Evolutionary conservation across 2,113 vertebrate species (phyloP).

Genomic region (Petrocephalus zakoni): DNA sequence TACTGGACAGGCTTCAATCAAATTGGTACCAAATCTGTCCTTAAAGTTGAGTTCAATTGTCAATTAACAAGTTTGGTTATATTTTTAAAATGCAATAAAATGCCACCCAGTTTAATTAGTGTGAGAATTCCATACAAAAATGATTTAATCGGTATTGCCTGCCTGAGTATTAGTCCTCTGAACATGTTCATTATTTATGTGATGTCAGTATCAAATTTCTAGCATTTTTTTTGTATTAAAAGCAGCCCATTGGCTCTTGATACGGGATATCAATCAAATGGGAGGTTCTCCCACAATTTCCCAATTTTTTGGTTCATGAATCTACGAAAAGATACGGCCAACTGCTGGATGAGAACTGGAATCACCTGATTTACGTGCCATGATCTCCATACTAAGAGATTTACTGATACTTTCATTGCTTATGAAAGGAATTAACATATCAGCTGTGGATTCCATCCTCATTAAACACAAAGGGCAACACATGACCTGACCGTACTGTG

Average conservation of each 20-base stretch:
- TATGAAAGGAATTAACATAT: background rate
- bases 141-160: background rate
- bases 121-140: background rate
- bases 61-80: background rate
- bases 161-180: background rate
- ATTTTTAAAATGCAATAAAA: background rate
- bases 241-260: background rate
- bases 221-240: background rate
- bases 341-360: background rate
- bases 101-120: background rate
- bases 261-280: background rate
- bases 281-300: background rate
- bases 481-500: background rate
- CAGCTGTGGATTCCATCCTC: background rate
- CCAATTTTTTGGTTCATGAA: too few species aligned
- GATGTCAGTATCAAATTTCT: background rate
- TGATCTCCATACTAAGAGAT: background rate
- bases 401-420: background rate
- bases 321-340: background rate
- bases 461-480: background rate
- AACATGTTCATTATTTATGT: background rate
- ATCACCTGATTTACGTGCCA: background rate
- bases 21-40: slow-evolving; percentile 23
- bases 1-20: slow-evolving; percentile 15
- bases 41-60: background rate